Conservation (phyloP, 2,888 invertebrate species). For the Scaptomyza tumidula region DNA sequence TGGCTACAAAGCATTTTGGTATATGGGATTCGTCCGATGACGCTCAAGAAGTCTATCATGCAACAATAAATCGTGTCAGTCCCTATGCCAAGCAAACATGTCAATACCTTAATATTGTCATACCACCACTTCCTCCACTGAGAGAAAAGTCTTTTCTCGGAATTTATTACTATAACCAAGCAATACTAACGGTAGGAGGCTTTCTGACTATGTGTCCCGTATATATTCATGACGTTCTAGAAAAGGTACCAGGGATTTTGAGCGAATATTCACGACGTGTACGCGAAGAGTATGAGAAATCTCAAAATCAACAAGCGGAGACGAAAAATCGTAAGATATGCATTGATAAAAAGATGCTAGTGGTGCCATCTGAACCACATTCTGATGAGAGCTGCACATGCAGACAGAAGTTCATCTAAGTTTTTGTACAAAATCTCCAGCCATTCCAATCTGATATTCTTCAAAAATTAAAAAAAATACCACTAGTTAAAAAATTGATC, state of each 20-base stretch:
- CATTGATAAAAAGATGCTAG: conserved; percentile 38
- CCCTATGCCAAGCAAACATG: conserved; percentile 47
- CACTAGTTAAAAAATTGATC: too few relatives aligned
- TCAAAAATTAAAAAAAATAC: too few relatives aligned
- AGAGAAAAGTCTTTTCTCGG: conserved; percentile 47
- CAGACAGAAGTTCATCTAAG: not conserved
- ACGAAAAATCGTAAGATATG: conserved; percentile 6
- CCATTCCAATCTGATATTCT: not conserved
- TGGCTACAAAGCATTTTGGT: conserved; percentile 46
- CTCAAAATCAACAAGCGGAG: conserved; percentile 26
- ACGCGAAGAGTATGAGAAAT: conserved; percentile 21
- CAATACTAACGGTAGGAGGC: conserved; percentile 40
- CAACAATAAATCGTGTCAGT: conserved; percentile 6
- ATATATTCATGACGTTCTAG: conserved; percentile 31
- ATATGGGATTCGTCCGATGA: conserved; percentile 56
- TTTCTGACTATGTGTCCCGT: conserved; percentile 45
- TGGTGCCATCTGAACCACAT: conserved; percentile 22
- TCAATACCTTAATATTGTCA: conserved; percentile 46
- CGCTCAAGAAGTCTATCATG: conserved; percentile 43
- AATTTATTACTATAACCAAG: conserved; percentile 59
- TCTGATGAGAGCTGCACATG: conserved; percentile 10
- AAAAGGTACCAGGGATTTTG: conserved; percentile 31
- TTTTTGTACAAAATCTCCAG: not conserved
- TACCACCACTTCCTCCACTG: conserved; percentile 58
- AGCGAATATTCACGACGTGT: not conserved